Evolutionary conservation across 2,888 invertebrate species (phyloP).

Genomic region (Nesidiocoris tenuis): DNA sequence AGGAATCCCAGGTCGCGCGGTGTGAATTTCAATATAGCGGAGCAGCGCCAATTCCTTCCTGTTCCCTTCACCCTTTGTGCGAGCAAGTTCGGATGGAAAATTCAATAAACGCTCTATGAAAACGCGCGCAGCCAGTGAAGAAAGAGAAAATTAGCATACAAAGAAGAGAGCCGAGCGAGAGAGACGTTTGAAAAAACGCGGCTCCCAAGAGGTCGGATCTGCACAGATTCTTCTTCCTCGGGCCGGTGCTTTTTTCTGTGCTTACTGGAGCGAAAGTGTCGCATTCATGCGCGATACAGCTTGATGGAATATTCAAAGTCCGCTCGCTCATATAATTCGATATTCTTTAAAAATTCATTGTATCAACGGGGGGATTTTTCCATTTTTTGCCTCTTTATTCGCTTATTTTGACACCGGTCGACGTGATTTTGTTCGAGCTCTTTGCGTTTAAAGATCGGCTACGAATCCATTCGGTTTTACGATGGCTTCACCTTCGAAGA

Average conservation of each 20-base stretch:
- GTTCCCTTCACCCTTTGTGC: background rate
- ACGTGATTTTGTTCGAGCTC: too few species aligned
- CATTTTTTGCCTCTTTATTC: too few species aligned
- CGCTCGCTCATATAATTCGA: background rate
- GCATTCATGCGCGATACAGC: background rate
- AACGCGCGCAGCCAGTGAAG: background rate
- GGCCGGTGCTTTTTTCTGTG: too few species aligned
- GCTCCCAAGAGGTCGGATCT: background rate
- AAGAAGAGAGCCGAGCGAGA: background rate
- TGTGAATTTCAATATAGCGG: background rate
- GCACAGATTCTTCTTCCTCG: background rate
- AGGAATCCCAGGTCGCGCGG: background rate
- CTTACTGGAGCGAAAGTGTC: background rate
- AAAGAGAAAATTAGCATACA: constrained; percentile 19
- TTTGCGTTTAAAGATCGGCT: too few species aligned
- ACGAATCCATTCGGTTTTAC: too few species aligned
- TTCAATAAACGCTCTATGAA: constrained; percentile 10
- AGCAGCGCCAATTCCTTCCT: background rate
- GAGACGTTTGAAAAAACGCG: background rate
- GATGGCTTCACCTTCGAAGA: too few species aligned
- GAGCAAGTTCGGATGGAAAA: constrained; percentile 13
- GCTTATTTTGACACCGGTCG: too few species aligned
- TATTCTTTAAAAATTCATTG: too few species aligned
- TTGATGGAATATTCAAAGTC: background rate
- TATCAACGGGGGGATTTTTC: too few species aligned